These are phyloP conservation scores for Anas georgica DNA, from an alignment of 2,797 vertebrate genomes.

Conservation along the genomic window DNA sequence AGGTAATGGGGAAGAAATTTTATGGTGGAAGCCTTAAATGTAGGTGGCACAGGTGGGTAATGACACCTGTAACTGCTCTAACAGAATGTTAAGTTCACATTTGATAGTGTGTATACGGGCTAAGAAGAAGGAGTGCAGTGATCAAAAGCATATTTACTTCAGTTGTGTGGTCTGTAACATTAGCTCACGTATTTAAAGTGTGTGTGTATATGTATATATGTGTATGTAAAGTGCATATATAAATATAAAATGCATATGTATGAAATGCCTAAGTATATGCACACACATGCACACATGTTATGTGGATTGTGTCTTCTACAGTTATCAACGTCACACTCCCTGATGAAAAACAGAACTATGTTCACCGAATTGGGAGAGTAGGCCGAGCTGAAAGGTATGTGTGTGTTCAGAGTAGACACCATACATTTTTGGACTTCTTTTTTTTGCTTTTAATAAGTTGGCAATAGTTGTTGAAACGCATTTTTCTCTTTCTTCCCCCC, in stretches of 20 bases:
- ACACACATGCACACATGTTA: no score
- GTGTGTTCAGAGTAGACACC: not conserved
- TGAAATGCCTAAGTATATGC: no score
- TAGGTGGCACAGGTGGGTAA: not conserved
- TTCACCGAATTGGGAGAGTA: slow-evolving; percentile 96
- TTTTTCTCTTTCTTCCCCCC: not conserved
- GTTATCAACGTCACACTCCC: slow-evolving; percentile 98
- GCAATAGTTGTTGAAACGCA: not conserved
- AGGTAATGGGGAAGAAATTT: not conserved
- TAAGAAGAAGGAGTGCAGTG: not conserved
- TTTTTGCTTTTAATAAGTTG: not conserved
- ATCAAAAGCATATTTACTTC: not conserved
- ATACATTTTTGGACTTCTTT: not conserved
- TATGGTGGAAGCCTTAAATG: not conserved
- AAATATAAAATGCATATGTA: no score
- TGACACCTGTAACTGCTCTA: not conserved
- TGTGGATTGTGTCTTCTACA: not conserved
- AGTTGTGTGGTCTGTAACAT: not conserved
- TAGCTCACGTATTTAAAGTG: not conserved
- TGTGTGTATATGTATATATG: no score
- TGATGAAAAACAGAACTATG: slow-evolving; percentile 98
- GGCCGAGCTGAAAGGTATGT: slow-evolving; percentile 93
- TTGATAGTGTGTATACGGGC: not conserved
- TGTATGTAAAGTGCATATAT: no score
- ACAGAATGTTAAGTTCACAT: not conserved